Conservation (phyloP, 2,797 vertebrate genomes). For the Tragelaphus eurycerus region DNA sequence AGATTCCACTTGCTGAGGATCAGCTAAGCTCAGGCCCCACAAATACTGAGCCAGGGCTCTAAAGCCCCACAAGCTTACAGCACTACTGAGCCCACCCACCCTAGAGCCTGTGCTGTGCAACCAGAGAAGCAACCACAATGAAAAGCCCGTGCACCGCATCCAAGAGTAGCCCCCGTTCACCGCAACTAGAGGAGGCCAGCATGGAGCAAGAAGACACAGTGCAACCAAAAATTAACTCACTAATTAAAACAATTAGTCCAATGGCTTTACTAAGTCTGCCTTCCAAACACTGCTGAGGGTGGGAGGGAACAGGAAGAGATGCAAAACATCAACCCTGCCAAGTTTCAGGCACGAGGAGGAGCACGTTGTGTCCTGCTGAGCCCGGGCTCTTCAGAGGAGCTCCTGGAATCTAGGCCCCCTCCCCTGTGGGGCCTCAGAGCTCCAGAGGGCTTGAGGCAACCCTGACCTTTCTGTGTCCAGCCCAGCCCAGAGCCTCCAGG, state of each 20-base stretch:
- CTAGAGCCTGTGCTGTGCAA: background rate
- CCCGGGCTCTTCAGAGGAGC: background rate
- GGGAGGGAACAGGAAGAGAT: too few species aligned
- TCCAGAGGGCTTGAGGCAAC: background rate
- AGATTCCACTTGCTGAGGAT: background rate
- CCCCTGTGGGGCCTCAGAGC: background rate
- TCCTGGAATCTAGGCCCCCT: background rate
- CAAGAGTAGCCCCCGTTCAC: background rate
- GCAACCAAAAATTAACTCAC: background rate
- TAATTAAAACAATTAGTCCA: background rate
- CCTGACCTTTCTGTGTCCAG: background rate
- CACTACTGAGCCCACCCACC: background rate
- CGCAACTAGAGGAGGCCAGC: background rate
- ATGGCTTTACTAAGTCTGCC: background rate
- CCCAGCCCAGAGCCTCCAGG: background rate
- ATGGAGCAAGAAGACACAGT: background rate
- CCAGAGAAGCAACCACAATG: background rate
- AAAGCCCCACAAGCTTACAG: background rate
- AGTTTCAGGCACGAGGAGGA: background rate
- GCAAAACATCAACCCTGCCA: background rate
- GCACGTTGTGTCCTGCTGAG: background rate
- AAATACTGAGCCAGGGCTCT: background rate
- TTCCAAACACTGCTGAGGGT: background rate
- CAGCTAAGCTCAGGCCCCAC: background rate
- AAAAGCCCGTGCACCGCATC: background rate